phyloP scores from a whole-genome alignment of 2,888 invertebrate species.

The Pseudoips prasinana region DNA sequence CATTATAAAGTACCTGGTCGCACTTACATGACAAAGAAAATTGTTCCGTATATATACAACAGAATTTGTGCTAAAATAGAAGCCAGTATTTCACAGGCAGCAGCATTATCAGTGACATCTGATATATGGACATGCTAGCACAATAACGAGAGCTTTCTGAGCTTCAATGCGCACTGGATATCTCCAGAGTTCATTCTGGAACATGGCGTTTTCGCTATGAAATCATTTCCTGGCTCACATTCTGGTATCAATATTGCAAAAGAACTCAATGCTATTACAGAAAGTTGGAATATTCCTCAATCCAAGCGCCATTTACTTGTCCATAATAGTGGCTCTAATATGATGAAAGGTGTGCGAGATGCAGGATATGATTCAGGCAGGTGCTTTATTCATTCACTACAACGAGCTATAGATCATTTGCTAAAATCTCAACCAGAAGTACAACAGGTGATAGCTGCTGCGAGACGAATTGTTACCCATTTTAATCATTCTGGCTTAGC shows the following conservation, averaged over 20 bases:
- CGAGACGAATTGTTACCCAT: slow-evolving; percentile 38
- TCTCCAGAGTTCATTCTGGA: slow-evolving; percentile 25
- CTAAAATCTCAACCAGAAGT: slow-evolving; percentile 33
- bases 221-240: slow-evolving; percentile 27
- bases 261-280: slow-evolving; percentile 30
- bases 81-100: slow-evolving; percentile 20
- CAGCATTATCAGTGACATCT: slow-evolving; percentile 30
- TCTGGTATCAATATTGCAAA: slow-evolving; percentile 35
- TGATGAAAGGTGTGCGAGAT: slow-evolving; percentile 32
- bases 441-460: slow-evolving; percentile 26
- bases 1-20: slow-evolving; percentile 31
- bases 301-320: slow-evolving; percentile 30
- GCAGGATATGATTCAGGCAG: slow-evolving; percentile 30
- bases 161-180: slow-evolving; percentile 33
- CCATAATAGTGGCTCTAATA: slow-evolving; percentile 36
- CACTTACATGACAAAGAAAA: slow-evolving; percentile 20
- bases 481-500: slow-evolving; percentile 34
- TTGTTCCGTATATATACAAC: slow-evolving; percentile 23
- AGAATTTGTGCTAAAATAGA: slow-evolving; percentile 28
- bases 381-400: slow-evolving; percentile 37
- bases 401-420: slow-evolving; percentile 29
- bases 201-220: slow-evolving; percentile 33
- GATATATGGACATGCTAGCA: slow-evolving; percentile 34
- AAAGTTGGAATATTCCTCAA: slow-evolving; percentile 34
- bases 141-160: slow-evolving; percentile 26